phyloP scores from a whole-genome alignment of 2,113 vertebrate species.

The Callopanchax toddi region DNA sequence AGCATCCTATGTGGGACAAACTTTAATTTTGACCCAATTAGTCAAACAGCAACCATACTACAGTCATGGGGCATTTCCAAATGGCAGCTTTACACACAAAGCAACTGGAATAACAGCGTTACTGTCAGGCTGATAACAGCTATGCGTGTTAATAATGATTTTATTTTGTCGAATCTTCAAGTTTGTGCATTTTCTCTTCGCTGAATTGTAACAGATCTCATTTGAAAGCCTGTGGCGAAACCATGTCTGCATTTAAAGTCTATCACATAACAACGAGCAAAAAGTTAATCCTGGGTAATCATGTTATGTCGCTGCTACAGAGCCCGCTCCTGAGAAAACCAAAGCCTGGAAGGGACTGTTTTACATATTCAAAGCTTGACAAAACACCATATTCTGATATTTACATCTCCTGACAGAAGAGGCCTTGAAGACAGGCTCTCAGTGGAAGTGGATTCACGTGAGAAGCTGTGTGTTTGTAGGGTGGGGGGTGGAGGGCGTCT shows the following conservation, averaged over 20 bases:
- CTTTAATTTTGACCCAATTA: constrained; percentile 48
- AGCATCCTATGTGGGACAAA: constrained; percentile 49
- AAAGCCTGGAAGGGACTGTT: constrained; percentile 51
- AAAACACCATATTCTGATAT: constrained; percentile 54
- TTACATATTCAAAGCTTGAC: constrained; percentile 68
- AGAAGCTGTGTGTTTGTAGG: constrained; percentile 6
- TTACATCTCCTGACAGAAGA: constrained; percentile 53
- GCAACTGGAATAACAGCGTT: neutral
- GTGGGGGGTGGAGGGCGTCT: neutral
- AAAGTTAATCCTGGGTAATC: constrained; percentile 67
- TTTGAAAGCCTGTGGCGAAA: constrained; percentile 39
- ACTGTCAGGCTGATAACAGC: neutral
- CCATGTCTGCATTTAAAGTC: constrained; percentile 35
- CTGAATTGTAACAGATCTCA: constrained; percentile 17
- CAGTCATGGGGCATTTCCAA: constrained; percentile 16
- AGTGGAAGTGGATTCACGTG: constrained; percentile 22
- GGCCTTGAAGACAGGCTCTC: constrained; percentile 45
- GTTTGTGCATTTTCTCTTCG: constrained; percentile 7
- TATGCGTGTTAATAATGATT: neutral
- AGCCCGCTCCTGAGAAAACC: constrained; percentile 48
- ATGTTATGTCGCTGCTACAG: constrained; percentile 67
- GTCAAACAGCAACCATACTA: constrained; percentile 28
- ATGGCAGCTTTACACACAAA: neutral
- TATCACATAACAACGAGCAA: constrained; percentile 45
- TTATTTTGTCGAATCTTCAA: neutral